Percentiles rank a stretch among this genome's conserved stretches.
phyloP scores from a whole-genome alignment of 2,113 vertebrate species.

The Odontophorus gujanensis region DNA sequence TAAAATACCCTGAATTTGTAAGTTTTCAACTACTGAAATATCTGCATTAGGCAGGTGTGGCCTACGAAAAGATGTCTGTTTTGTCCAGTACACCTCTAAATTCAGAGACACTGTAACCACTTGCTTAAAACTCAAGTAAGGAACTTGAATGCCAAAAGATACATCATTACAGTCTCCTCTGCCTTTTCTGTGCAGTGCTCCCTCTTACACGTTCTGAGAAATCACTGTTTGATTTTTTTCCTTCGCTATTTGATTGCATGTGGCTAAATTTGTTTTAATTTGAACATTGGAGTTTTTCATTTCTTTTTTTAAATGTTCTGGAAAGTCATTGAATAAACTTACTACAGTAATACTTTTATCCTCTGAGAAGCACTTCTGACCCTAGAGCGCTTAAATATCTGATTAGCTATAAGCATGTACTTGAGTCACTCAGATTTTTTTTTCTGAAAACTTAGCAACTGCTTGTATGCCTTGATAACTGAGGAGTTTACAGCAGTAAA shows the following conservation, averaged over 20 bases:
- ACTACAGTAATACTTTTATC: not conserved
- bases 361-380: not conserved
- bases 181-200: not conserved
- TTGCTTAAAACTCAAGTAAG: rapidly evolving
- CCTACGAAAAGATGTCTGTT: not conserved
- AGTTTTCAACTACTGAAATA: conserved; percentile 18
- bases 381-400: not conserved
- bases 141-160: not conserved
- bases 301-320: not conserved
- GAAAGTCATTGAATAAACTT: not conserved
- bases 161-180: not conserved
- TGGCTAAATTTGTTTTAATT: not conserved
- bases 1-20: conserved; percentile 15
- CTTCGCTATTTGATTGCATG: not conserved
- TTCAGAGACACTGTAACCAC: not conserved
- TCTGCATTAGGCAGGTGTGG: not conserved
- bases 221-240: not conserved
- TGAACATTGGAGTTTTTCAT: not conserved
- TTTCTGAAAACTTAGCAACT: not conserved
- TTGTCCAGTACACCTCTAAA: not conserved
- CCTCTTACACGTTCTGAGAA: rapidly evolving
- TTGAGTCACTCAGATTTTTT: not conserved
- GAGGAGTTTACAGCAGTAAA: not conserved
- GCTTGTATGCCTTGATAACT: not conserved
- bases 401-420: not conserved